These are phyloP conservation scores for Loxodonta africana DNA, from an alignment of 2,113 vertebrate species.

Conservation along the genomic window DNA sequence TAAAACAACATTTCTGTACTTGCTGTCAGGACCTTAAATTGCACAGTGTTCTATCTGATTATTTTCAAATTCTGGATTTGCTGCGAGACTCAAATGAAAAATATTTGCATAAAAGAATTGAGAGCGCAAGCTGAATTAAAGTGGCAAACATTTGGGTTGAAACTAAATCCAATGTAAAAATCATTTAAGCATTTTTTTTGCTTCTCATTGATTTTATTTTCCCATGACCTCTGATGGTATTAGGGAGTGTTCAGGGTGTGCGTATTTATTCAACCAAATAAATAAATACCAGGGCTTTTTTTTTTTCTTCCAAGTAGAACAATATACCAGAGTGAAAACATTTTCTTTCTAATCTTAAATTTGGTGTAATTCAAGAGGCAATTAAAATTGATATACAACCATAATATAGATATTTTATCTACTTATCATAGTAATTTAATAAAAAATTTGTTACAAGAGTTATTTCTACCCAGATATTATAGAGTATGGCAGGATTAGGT, in stretches of 20 bases:
- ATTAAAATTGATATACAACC: slow-evolving; percentile 39
- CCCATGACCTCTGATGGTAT: slow-evolving; percentile 38
- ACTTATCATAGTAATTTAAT: slow-evolving; percentile 29
- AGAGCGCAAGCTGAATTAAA: slow-evolving; percentile 78
- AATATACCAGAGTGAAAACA: neutral
- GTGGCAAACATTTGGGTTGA: slow-evolving; percentile 78
- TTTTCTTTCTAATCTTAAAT: slow-evolving; percentile 48
- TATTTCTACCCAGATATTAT: slow-evolving; percentile 67
- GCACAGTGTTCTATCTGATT: slow-evolving; percentile 85
- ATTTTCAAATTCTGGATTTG: slow-evolving; percentile 83
- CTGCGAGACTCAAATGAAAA: slow-evolving; percentile 77
- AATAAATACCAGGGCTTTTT: neutral
- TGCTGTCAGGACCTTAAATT: slow-evolving; percentile 86
- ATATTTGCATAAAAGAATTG: slow-evolving; percentile 80
- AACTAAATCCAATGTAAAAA: slow-evolving; percentile 76
- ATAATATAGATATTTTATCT: slow-evolving; percentile 51
- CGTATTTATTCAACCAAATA: neutral
- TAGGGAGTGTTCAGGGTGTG: neutral
- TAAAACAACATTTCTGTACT: slow-evolving; percentile 85
- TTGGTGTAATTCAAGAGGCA: slow-evolving; percentile 15
- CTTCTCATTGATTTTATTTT: slow-evolving; percentile 41
- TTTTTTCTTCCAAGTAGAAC: neutral
- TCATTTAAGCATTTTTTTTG: neutral
- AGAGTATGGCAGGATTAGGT: slow-evolving; percentile 72
- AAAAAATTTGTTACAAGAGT: slow-evolving; percentile 57